phyloP scores from a whole-genome alignment of 2,888 invertebrate genomes.

The Limnephilus lunatus region DNA sequence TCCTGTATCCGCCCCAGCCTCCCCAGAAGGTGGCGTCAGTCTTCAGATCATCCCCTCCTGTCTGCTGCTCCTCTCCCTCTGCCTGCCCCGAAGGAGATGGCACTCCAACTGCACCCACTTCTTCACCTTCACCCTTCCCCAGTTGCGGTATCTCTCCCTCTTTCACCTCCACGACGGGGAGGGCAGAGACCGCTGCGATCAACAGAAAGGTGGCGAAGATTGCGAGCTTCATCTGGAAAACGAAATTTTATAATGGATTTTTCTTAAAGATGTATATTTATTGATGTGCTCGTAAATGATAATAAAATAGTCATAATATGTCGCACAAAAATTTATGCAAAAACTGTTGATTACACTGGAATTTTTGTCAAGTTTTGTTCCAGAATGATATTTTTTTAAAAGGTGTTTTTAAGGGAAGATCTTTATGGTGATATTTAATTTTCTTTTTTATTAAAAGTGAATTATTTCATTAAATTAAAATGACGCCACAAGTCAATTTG shows the following conservation, averaged over 20 bases:
- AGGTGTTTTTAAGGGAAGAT: no score
- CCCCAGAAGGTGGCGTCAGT: slow-evolving; percentile 66
- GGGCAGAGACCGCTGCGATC: slow-evolving; percentile 54
- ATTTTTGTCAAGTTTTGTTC: no score
- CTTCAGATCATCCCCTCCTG: slow-evolving; percentile 66
- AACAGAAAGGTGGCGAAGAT: slow-evolving; percentile 49
- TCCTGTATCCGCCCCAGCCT: slow-evolving; percentile 68
- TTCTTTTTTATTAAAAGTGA: no score
- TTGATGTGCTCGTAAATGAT: no score
- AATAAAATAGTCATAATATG: no score
- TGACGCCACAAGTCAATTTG: no score
- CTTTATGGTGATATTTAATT: no score
- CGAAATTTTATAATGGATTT: not conserved
- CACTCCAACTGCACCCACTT: not conserved
- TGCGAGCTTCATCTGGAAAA: slow-evolving; percentile 58
- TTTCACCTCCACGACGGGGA: slow-evolving; percentile 51
- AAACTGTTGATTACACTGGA: no score
- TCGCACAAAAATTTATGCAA: no score
- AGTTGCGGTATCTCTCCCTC: slow-evolving; percentile 67
- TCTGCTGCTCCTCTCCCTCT: slow-evolving; percentile 65
- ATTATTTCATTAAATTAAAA: no score
- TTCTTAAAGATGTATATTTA: not conserved
- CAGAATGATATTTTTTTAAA: no score
- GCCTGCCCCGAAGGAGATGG: not conserved
- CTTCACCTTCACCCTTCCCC: not conserved